Base-by-base conservation (phyloP, 2,797 vertebrate genomes). In the Rhynchonycteris naso region DNA sequence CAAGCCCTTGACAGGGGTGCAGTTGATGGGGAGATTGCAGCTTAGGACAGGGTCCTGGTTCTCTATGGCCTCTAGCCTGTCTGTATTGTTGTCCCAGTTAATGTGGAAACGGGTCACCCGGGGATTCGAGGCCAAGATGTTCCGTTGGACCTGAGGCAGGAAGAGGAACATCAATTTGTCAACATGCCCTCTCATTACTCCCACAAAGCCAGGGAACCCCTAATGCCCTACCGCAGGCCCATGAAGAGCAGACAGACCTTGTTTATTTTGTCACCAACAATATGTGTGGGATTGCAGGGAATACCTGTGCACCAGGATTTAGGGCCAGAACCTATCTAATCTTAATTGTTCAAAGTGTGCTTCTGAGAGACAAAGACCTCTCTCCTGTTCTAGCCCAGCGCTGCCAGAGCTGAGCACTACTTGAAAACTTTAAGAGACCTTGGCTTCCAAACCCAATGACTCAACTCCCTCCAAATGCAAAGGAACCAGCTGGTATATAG, bases 101-200 rank as follows among this genome's bases (percentile, higher is more conserved):
- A 99, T 99, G 91, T 99, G 99, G 97, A 99, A 99, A 90, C 99
- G 98, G 76, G 99, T 99, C 33, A 99, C 99, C 6, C 99, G 98
- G 69, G 99, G 99, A 92, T 99, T 99, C 18, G 99, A 99, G 19
- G 99, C 99, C 96, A 99, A 93, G 97, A 99, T 99, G 97, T 99
- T 99, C 96, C 99, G 99, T 97, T 99, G 99, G 74, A 99, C 98
- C 99, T 99, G 95, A 79, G 96, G 87, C 4, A 81, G 86, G n/a
- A 80, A 90, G 84, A 87, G 61, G 52, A 96, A 75, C 0, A 19
- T 88, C 47, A 92, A 13, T 22, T 78, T 14, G 5, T 93, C 15
- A 50, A 24, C 14, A 69, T 30, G 35, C 47, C 30, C 59, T 74
- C 24, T 24, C 24, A n/a, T 16, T 15, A 30, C 19, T 54, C 52